A percentile compares a stretch with the other conserved stretches of the same genome.
Conservation (phyloP, 2,113 vertebrate genomes). For the Phaethon lepturus region DNA sequence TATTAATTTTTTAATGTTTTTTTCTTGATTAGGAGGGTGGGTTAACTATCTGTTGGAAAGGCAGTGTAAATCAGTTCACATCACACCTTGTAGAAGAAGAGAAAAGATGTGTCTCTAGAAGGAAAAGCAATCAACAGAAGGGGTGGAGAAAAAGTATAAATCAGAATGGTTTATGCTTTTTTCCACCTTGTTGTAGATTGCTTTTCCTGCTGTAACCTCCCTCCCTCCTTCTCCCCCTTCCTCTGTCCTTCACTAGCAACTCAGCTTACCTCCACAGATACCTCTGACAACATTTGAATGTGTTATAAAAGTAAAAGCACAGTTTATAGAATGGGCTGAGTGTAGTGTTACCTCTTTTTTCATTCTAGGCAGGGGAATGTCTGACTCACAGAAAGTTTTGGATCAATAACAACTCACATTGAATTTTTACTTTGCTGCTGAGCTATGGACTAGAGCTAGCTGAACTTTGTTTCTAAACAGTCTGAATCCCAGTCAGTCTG, state of each 20-base stretch:
- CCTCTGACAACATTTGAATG: background rate
- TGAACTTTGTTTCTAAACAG: background rate
- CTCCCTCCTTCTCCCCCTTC: constrained; percentile 38
- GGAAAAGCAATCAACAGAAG: constrained; percentile 66
- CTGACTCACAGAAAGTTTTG: background rate
- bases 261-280: background rate
- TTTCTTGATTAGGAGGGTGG: background rate
- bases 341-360: background rate
- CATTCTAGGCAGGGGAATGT: background rate
- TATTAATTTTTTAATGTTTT: background rate
- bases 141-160: constrained; percentile 66
- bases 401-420: background rate
- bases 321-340: background rate
- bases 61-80: constrained; percentile 42
- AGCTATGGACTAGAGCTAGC: background rate
- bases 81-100: constrained; percentile 21
- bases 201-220: constrained; percentile 49
- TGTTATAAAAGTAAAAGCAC: background rate
- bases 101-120: constrained; percentile 44
- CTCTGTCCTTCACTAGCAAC: constrained; percentile 33
- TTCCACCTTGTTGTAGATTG: constrained; percentile 56
- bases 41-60: background rate
- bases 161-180: constrained; percentile 64
- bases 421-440: background rate
- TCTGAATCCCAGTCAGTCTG: background rate